Evolutionary conservation across 2,888 invertebrate genomes (phyloP), one percentile per base, ranked within the genome.

Genomic region (Agonopterix subpropinquella): DNA sequence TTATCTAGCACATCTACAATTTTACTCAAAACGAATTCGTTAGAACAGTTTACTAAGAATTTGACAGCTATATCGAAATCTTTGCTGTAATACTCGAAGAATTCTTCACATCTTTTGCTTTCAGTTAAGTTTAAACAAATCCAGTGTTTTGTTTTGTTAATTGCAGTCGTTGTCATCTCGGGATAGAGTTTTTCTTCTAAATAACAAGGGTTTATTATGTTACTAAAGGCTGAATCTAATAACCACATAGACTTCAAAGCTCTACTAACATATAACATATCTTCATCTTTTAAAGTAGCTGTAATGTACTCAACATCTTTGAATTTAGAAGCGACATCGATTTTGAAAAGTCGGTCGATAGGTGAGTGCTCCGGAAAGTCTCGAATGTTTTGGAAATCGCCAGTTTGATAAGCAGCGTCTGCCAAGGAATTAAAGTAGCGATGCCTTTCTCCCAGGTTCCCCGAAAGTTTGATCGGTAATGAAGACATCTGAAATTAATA

Each of bases 181-280:
- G 77, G 78, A 47, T 72, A 83, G 4, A 84, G 53, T 1, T 53
- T 50, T 2, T 56, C 47, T 61, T 84, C 80, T 18, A 85, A 64
- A 57, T 75, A 58, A n/a, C 50, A 49, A 9, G 83, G 77, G 47
- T 76, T 75, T 2, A 84, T 65, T 4, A 81, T 62, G 8, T 72
- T 50, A 11, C 50, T 47, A 47, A 72, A 62, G 39, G 67, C 49
- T n/a, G 51, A 36, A 11, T 75, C 66, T 36, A 76, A 39, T 1
- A 85, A 61, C 83, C 84, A 83, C 11, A 49, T 56, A 35, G 70
- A 59, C 56, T 77, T 80, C 2, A 85, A 55, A 0, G 78, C 77
- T 63, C 70, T 71, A 53, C 72, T 77, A 0, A 84, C 81, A 48
- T 70, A 80, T 1, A 85, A 54, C 75, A 83, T 71, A 48, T 82